Percentiles rank a stretch among this genome's conserved stretches.
Evolutionary conservation across 2,113 vertebrate species (phyloP).

Genomic region (Gallinago jamesoni): DNA sequence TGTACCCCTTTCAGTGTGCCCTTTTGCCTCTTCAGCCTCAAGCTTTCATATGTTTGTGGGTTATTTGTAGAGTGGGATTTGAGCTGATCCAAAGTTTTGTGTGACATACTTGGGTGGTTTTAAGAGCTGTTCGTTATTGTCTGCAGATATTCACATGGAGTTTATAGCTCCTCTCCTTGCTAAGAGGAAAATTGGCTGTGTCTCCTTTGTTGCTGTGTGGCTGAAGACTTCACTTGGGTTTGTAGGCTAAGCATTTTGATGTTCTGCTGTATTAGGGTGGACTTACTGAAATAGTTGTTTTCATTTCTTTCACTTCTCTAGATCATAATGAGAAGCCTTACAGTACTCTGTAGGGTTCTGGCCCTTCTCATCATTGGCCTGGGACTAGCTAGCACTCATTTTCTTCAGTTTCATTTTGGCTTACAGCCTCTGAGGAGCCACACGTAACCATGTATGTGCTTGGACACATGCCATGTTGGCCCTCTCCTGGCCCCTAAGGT

Average conservation of each 20-base stretch:
- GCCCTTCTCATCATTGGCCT: background rate
- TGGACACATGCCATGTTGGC: background rate
- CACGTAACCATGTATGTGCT: background rate
- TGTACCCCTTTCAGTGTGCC: background rate
- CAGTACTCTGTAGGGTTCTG: background rate
- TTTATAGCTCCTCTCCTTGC: background rate
- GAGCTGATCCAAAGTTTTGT: background rate
- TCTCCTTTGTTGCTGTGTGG: background rate
- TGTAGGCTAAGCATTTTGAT: background rate
- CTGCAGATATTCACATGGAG: background rate
- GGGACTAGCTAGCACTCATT: background rate
- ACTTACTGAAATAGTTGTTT: background rate
- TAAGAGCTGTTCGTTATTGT: background rate
- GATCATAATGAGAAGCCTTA: background rate
- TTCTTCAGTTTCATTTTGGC: constrained; percentile 31
- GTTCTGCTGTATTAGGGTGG: background rate
- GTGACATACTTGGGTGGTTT: background rate
- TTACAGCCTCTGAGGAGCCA: background rate
- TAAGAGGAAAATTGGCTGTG: background rate
- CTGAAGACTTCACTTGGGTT: background rate
- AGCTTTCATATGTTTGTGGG: background rate
- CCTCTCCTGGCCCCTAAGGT: constrained; percentile 8
- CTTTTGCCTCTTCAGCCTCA: background rate
- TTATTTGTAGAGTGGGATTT: background rate
- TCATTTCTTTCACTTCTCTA: background rate